Percentiles rank a stretch among this genome's conserved stretches.
Evolutionary conservation across 2,888 invertebrate genomes (phyloP).

Genomic region (Pachliopta kotzebuea): DNA sequence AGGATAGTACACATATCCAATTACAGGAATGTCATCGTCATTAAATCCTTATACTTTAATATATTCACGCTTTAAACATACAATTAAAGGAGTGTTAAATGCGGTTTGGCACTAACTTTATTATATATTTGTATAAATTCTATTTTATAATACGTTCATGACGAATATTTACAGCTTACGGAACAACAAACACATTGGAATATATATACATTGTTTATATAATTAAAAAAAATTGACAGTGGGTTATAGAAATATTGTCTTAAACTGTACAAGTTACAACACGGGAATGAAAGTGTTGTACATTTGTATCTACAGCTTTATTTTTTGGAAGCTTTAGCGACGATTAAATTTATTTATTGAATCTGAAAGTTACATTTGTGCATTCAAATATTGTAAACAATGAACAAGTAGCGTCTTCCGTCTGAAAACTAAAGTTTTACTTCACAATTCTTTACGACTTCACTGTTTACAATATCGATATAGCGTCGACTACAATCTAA

Average conservation of each 20-base stretch:
- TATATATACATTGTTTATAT: conserved; percentile 61
- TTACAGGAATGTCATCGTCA: conserved; percentile 32
- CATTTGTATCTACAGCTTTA: conserved; percentile 51
- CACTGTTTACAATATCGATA: conserved; percentile 45
- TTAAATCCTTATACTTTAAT: conserved; percentile 21
- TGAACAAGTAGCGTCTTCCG: background rate
- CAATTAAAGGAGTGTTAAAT: conserved; percentile 59
- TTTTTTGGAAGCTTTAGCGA: conserved; percentile 53
- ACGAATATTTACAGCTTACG: conserved; percentile 73
- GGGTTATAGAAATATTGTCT: conserved; percentile 39
- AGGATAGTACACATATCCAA: conserved; percentile 36
- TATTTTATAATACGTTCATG: conserved; percentile 67
- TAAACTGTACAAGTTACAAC: conserved; percentile 43
- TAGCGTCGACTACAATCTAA: conserved; percentile 61
- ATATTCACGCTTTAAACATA: conserved; percentile 49
- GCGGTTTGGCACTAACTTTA: conserved; percentile 78
- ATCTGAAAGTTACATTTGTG: conserved; percentile 36
- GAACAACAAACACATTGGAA: conserved; percentile 44
- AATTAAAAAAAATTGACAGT: conserved; percentile 36
- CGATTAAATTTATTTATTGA: conserved; percentile 46
- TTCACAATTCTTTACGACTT: conserved; percentile 32
- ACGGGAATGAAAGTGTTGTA: conserved; percentile 64
- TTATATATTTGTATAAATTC: conserved; percentile 65
- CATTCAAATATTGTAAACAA: conserved; percentile 32
- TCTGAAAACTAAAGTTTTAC: background rate